These are phyloP conservation scores for Gymnothorax javanicus DNA, from an alignment of 2,797 vertebrate genomes.

Conservation along the genomic window DNA sequence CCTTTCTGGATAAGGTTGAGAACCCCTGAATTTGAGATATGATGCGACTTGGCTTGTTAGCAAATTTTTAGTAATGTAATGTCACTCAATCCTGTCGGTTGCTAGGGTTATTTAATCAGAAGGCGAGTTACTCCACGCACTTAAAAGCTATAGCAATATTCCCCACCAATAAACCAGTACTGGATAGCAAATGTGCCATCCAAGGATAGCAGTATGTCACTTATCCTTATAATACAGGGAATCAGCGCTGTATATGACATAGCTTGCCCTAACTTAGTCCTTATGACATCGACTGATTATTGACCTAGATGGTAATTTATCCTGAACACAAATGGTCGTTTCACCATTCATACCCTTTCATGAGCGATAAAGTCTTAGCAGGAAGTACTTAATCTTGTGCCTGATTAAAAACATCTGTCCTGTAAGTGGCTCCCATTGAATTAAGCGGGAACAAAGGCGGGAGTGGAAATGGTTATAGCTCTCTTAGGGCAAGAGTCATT, in stretches of 20 bases:
- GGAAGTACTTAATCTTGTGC: conserved; percentile 65
- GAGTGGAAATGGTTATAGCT: conserved; percentile 54
- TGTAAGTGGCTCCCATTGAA: conserved; percentile 72
- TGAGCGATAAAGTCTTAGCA: conserved; percentile 65
- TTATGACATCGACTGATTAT: conserved; percentile 50
- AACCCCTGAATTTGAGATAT: too few relatives aligned
- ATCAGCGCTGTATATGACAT: neutral
- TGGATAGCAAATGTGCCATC: neutral
- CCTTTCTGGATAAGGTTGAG: too few relatives aligned
- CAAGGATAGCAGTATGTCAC: neutral
- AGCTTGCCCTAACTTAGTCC: conserved; percentile 41
- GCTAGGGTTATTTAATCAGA: neutral
- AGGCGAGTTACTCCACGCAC: neutral
- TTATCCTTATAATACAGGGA: neutral
- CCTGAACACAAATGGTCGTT: conserved; percentile 37
- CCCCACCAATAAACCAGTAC: neutral
- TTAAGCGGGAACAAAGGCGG: conserved; percentile 64
- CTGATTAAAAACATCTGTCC: conserved; percentile 71
- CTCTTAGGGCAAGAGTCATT: conserved; percentile 52
- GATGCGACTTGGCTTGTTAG: too few relatives aligned
- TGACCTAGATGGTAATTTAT: conserved; percentile 56
- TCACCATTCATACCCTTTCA: conserved; percentile 58
- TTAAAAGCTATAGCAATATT: neutral
- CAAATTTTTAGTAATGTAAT: neutral
- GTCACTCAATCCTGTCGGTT: neutral